Base-by-base conservation (phyloP, 1,140 invertebrate species). In the Melanaphis sacchari region DNA sequence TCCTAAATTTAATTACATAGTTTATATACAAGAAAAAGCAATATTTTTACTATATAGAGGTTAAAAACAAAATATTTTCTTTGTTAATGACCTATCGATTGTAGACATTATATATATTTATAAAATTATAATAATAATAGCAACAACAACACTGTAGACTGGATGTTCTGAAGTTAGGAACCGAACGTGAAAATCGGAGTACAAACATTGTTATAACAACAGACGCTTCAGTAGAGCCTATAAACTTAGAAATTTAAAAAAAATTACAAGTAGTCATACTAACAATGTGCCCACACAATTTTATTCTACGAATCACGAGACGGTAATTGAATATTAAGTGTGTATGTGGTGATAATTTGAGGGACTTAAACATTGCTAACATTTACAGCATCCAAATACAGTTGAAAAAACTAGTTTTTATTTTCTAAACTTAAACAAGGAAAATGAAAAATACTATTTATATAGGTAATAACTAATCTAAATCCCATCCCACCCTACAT, bases 131-230 rank as follows among this genome's bases (percentile, higher is more conserved):
- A 31, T 88, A 54, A 52, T 89, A 52, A 59, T 41, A 90, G 38
- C 31, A 90, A 90, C 40, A 90, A 90, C 88, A 90, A 90, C 88
- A 82, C n/a, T 92, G 91, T 38, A 92, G 91, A 49, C 76, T 84
- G 91, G 91, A 92, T 49, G 43, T 82, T 84, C 59, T 92, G 91
- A 92, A 82, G 91, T 49, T 92, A 92, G 91, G 91, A 92, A 92
- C 36, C 41, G 76, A 92, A 22, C 81, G 46, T 84, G 76, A 82
- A 84, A 92, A 92, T 92, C 43, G 66, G 76, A 92, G 76, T 92
- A 92, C 91, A 92, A 82, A 92, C 91, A 92, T 92, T 91, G 59
- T 81, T 91, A 91, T 43, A 36, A 92, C 91, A 92, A 92, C 76
- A 82, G 91, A 40, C 41, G n/a, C 91, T 49, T 92, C 91, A 84